Evolutionary conservation across 1,140 invertebrate species (phyloP), one percentile per base, ranked within the genome.

Genomic region (Sinonovacula constricta): DNA sequence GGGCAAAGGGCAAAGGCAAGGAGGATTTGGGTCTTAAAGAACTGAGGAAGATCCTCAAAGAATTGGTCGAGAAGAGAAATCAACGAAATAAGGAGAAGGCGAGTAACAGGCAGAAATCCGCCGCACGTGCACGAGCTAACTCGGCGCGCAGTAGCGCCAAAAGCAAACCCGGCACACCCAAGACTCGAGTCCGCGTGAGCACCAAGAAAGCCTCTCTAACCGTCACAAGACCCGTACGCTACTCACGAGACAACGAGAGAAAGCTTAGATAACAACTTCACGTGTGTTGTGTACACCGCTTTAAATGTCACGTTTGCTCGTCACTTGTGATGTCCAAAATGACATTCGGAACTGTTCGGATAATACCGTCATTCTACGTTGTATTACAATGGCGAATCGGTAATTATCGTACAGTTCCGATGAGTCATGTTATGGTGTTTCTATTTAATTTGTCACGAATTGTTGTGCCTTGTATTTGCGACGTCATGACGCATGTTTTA

Each of bases 11-110:
- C 62, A 80, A 81, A 22, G 78, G 78, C 28, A 81, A 82, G 34
- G 82, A 85, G 45, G 87, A 88, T 39, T 56, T 82, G 53, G 81
- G 85, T 12, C 81, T 88, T 14, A 78, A 84, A 31, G 79, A 80
- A 39, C 77, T 88, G 22, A 79, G 83, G 26, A 83, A 85, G 75
- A 85, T 85, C 39, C 77, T 88, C n/a, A 83, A 78, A 56, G 83
- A 87, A 22, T 65, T 88, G 51, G 84, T 88, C 51, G 79, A 81
- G 34, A 87, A 87, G 75, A 56, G 87, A 26, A 88, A 85, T 54
- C 81, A 84, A 72, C 62, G 69, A 30, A 82, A 84, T 49, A 84
- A 82, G 60, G 83, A 84, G 69, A 84, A 84, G 83, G 83, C 83
- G 71, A 84, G 83, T 84, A 82, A 24, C 49, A 56, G 70, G n/a